phyloP scores from a whole-genome alignment of 2,888 invertebrate genomes.

The Scaeva pyrastri region DNA sequence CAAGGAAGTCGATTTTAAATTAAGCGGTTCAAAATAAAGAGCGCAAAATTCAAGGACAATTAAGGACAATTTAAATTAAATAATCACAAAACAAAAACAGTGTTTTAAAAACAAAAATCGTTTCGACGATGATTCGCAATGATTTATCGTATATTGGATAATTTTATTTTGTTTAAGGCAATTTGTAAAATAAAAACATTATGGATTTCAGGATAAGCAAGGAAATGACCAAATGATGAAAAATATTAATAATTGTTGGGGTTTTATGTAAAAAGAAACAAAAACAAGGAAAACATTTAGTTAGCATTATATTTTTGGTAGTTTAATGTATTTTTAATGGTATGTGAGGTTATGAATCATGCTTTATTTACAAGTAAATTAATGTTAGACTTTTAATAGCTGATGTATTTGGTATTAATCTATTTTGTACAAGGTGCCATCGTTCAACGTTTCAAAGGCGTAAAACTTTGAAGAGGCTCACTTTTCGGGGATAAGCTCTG shows the following conservation, averaged over 20 bases:
- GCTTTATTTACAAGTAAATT: conserved; percentile 45
- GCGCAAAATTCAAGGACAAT: conserved; percentile 51
- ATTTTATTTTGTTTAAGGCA: conserved; percentile 67
- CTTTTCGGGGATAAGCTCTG: conserved; percentile 38
- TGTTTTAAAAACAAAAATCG: conserved; percentile 49
- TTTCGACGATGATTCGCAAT: conserved; percentile 69
- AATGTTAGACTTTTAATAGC: conserved; percentile 16
- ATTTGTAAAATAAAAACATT: conserved; percentile 61
- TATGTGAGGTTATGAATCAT: conserved; percentile 29
- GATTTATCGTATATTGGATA: conserved; percentile 46
- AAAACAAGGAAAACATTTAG: conserved; percentile 82
- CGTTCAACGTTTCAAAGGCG: conserved; percentile 48
- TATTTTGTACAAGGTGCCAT: conserved; percentile 29
- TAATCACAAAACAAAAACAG: conserved; percentile 54
- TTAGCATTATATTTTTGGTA: conserved; percentile 79
- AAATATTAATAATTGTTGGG: conserved; percentile 72
- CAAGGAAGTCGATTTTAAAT: conserved; percentile 44
- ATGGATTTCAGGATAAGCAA: conserved; percentile 81
- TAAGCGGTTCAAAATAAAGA: conserved; percentile 60
- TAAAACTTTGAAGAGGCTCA: conserved; percentile 64
- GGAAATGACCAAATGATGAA: conserved; percentile 83
- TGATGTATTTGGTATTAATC: conserved; percentile 9
- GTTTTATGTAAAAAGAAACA: conserved; percentile 81
- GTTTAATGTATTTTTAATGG: conserved; percentile 39
- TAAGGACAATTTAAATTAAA: conserved; percentile 38